A percentile compares a stretch with the other conserved stretches of the same genome.
Evolutionary conservation across 2,797 vertebrate genomes (phyloP).

Genomic region (Pagetopsis macropterus): DNA sequence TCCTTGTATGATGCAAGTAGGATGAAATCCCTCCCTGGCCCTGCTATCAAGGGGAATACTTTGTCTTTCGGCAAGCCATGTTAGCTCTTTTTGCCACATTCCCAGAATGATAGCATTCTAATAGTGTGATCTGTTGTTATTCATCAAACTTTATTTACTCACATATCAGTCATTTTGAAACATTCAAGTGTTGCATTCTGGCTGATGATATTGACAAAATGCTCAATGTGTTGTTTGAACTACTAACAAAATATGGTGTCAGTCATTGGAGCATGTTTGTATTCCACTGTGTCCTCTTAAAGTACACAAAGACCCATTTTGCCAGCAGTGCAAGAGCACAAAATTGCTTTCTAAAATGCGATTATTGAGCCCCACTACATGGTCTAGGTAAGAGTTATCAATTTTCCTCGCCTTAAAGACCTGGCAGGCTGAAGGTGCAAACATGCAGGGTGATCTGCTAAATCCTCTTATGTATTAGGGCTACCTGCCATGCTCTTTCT

Average conservation of each 20-base stretch:
- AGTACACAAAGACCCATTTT: not conserved
- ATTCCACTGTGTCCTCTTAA: conserved; percentile 1
- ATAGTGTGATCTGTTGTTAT: conserved; percentile 42
- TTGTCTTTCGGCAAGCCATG: conserved; percentile 49
- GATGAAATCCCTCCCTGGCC: conserved; percentile 62
- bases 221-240: not conserved
- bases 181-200: not conserved
- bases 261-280: not conserved
- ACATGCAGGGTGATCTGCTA: conserved; percentile 54
- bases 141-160: conserved; percentile 2
- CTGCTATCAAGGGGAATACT: conserved; percentile 50
- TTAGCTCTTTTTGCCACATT: conserved; percentile 31
- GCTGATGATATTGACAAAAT: not conserved
- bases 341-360: conserved; percentile 22
- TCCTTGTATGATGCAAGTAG: conserved; percentile 70
- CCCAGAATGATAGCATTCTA: conserved; percentile 19
- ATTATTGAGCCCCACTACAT: conserved; percentile 30
- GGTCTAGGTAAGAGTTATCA: conserved; percentile 26
- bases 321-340: conserved; percentile 1
- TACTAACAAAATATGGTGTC: conserved; percentile 3
- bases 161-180: conserved; percentile 20
- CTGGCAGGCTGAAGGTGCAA: conserved; percentile 16
- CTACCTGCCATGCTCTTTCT: conserved; percentile 53
- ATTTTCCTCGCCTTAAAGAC: conserved; percentile 26
- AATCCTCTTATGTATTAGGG: conserved; percentile 63